Evolutionary conservation across 2,797 vertebrate genomes (phyloP), one percentile per base, ranked within the genome.

Genomic region (Halcyon chelicuti): DNA sequence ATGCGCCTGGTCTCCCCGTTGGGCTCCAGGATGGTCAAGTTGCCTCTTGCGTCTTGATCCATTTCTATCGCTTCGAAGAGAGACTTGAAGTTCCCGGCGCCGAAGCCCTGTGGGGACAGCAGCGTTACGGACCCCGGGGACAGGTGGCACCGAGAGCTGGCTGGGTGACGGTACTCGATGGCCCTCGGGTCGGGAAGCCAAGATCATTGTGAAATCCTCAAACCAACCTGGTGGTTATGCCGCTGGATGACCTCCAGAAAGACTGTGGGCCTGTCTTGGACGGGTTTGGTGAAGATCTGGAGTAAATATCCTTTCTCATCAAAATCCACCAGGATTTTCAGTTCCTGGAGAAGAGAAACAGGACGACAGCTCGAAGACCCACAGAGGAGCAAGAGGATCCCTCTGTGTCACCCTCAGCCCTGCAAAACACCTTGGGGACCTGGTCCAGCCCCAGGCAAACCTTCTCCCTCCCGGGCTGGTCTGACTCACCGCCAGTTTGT

Each of bases 201-300:
- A n/a, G 57, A 29, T 9, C 33, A 14, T 7, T 0, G 0, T 13
- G 76, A 88, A 18, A 66, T 5, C 74, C 76, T 61, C 70, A 75
- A 42, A 95, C 96, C 97, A 82, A 99, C 99, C 98, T 99, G 99
- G 96, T 99, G 99, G 93, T 99, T 99, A 81, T 99, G 97, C 93
- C 99, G 98, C 97, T 99, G 99, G 92, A 99, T 99, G 92, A 99
- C 98, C 86, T 99, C 99, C 96, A 99, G 97, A 90, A 99, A 99
- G 72, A 99, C 98, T 0, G 99, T 99, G 81, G 99, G 99, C 23
- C 99, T 98, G 97, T 99, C 99, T 96, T 99, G 99, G 66, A 99
- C 96, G 3, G 99, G 99, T 85, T 99, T 99, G 85, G 99, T 99
- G 98, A 99, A 99, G 98, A 99, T 99, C 96, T 99, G 99, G 47